Evolutionary conservation across 2,113 vertebrate species (phyloP), one percentile per base, ranked within the genome.

Genomic region (Megaceryle torquata): DNA sequence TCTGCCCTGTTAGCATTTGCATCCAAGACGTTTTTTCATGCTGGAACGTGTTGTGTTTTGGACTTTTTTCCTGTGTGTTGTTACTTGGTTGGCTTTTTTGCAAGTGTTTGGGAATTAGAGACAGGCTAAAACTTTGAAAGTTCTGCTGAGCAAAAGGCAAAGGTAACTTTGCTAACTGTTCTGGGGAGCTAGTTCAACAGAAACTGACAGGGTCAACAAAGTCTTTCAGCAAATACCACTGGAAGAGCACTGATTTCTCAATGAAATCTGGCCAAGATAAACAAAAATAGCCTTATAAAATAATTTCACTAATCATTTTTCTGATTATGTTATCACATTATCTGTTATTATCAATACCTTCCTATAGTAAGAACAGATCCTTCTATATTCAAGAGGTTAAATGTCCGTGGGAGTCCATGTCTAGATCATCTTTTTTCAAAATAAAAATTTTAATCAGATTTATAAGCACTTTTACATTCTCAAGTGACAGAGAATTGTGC

Each of bases 71-170:
- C 39, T 53, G 8, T 25, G 9, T 50, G 4, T 43, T 95, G 37
- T 24, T 39, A 56, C 29, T 79, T 69, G 11, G 15, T 31, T 82
- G 21, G 15, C 12, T 82, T 77, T 88, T 91, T 96, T 90, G 70
- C 88, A 93, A 95, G 68, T 63, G n/a, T 78, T 94, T 68, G 29
- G 53, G 53, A 95, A 96, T 95, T 88, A 87, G 44, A 96, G 35
- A 44, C 50, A 87, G 68, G 37, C 37, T 96, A 68, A 82, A 92
- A 82, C 86, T 70, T 86, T 31, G 53, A 68, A 63, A 70, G 63
- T 97, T 95, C 53, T 95, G 93, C 94, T 94, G 95, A 95, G 70
- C 67, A 84, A 92, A 89, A 96, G 37, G 74, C 48, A 94, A 96
- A 79, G 6, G 1, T 75, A 93, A 67, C 78, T 93, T 90, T 39